Percentiles rank a stretch among this genome's conserved stretches.
These are phyloP conservation scores for Protophormia terraenovae DNA, from an alignment of 2,888 invertebrate genomes.

Conservation along the genomic window DNA sequence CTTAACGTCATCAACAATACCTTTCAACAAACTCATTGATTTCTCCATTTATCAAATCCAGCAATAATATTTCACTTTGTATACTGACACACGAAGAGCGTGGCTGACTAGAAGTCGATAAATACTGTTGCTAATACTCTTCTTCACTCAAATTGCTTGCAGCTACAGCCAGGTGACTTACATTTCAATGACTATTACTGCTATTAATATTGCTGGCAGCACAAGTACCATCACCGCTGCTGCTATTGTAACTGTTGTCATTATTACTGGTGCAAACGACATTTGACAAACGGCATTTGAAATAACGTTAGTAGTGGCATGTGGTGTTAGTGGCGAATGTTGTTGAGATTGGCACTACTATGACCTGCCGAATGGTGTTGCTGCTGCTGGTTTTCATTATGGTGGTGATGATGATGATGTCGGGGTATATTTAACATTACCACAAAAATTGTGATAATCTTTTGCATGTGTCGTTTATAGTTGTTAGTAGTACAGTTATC, in stretches of 20 bases:
- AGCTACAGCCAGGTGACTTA: conserved; percentile 42
- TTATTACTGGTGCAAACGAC: conserved; percentile 2
- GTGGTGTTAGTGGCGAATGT: conserved; percentile 60
- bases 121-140: conserved; percentile 40
- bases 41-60: conserved; percentile 70
- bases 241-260: conserved; percentile 1
- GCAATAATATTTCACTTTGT: conserved; percentile 75
- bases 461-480: conserved; percentile 67
- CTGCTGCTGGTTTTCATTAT: conserved; percentile 52
- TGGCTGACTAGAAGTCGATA: conserved; percentile 61
- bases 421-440: conserved; percentile 70
- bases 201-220: conserved; percentile 25
- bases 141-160: conserved; percentile 21
- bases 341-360: conserved; percentile 62
- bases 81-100: conserved; percentile 72
- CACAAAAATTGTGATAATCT: conserved; percentile 73
- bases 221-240: too few relatives aligned
- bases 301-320: background rate
- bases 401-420: conserved; percentile 60
- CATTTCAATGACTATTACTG: conserved; percentile 23
- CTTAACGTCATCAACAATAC: conserved; percentile 47
- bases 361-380: too few relatives aligned
- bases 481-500: too few relatives aligned
- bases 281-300: conserved; percentile 14
- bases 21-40: conserved; percentile 68